Percentiles rank a stretch among this genome's conserved stretches.
phyloP scores from a whole-genome alignment of 2,888 invertebrate species.

The Thecocarcelia acutangulata region DNA sequence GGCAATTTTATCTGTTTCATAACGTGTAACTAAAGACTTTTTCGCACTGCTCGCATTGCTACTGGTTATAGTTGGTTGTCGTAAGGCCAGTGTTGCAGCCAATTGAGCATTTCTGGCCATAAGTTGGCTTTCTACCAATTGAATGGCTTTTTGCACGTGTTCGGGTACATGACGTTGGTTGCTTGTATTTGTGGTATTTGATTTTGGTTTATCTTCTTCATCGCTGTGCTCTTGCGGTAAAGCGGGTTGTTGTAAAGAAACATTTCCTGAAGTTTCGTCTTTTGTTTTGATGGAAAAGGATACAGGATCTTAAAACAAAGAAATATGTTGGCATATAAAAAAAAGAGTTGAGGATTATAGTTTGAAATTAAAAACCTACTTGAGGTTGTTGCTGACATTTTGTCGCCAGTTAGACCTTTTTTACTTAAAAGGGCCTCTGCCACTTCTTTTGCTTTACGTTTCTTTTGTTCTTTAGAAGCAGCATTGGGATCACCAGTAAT shows the following conservation, averaged over 20 bases:
- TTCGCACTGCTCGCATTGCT: conserved; percentile 33
- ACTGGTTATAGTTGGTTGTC: conserved; percentile 53
- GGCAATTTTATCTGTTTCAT: conserved; percentile 66
- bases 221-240: conserved; percentile 89
- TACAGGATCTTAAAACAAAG: conserved; percentile 84
- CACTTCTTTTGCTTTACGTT: conserved; percentile 77
- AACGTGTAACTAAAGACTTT: conserved; percentile 54
- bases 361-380: conserved; percentile 45
- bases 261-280: conserved; percentile 84
- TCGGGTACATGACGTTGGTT: conserved; percentile 75
- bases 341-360: too few relatives aligned
- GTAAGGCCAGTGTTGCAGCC: conserved; percentile 64
- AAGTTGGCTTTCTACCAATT: conserved; percentile 79
- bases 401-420: conserved; percentile 71
- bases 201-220: conserved; percentile 83
- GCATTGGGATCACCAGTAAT: conserved; percentile 79
- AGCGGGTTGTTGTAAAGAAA: conserved; percentile 86
- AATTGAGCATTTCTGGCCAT: conserved; percentile 76
- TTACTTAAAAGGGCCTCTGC: conserved; percentile 77
- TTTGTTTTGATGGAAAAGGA: conserved; percentile 93
- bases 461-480: conserved; percentile 78
- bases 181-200: conserved; percentile 46
- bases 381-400: conserved; percentile 69
- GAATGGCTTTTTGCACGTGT: conserved; percentile 79
- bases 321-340: background rate